Evolutionary conservation across 2,113 vertebrate genomes (phyloP), one percentile per base, ranked within the genome.

Genomic region (Bucco capensis): DNA sequence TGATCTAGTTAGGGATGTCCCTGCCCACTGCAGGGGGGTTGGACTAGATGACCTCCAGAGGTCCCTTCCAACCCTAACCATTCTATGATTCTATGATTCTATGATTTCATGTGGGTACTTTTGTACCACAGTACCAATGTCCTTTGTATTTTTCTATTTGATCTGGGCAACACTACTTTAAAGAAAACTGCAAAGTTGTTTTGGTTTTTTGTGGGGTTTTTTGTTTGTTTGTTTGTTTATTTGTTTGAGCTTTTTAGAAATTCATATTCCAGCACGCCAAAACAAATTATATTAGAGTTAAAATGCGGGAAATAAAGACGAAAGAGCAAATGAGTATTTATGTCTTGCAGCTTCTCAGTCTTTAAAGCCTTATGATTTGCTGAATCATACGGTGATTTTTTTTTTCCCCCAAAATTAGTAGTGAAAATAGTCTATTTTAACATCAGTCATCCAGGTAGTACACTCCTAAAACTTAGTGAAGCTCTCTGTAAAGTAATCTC

Each of bases 111-210:
- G 7, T 19, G 12, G 2, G 5, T 21, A 88, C 65, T 67, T 72
- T 31, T 72, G 8, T 11, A 57, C 4, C 8, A 42, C 33, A 75
- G 8, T 11, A 57, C 4, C 8, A 42, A 25, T 16, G 17, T 44
- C 5, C 5, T 60, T 72, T 78, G 11, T 12, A 42, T 42, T 11
- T 42, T 42, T 42, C 14, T 58, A 11, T 62, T 19, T 67, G 11
- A 51, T 42, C 16, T 64, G 42, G 71, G 3, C 12, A 78, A 31
- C 6, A 31, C 3, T 35, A 6, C 2, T 78, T 74, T 67, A 75
- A 86, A 53, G 8, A 60, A n/a, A 60, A 56, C 2, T 0, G 0
- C 2, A 10, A 0, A 1, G 1, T n/a, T n/a, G 27, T 10, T 37
- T 17, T 10, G 11, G 4, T 6, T 2, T 50, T 33, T 22, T 19